Evolutionary conservation across 2,888 invertebrate species (phyloP).

Genomic region (Scaeva pyrastri): DNA sequence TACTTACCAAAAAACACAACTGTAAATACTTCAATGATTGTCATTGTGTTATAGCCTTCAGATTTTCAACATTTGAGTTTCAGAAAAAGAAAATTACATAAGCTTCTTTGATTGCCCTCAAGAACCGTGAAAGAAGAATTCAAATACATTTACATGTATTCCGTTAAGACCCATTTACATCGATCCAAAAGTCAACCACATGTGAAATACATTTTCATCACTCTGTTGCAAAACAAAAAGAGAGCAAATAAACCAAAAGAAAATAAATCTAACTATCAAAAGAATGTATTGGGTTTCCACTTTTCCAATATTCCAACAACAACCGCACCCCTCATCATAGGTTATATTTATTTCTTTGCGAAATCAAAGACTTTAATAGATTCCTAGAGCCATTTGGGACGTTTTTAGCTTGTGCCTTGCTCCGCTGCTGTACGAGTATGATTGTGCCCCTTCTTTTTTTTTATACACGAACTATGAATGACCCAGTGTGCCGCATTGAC

Average conservation of each 20-base stretch:
- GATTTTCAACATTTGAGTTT: no score
- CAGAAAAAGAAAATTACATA: no score
- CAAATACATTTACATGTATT: not conserved
- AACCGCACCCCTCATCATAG: slow-evolving; percentile 57
- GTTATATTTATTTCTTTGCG: slow-evolving; percentile 41
- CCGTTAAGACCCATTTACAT: slow-evolving; percentile 14
- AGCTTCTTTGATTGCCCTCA: no score
- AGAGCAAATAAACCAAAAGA: slow-evolving; percentile 33
- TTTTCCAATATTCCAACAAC: slow-evolving; percentile 19
- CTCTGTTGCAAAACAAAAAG: slow-evolving; percentile 42
- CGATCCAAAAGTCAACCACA: slow-evolving; percentile 56
- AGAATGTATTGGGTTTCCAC: slow-evolving; percentile 62
- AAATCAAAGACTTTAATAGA: slow-evolving; percentile 74
- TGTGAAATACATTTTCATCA: slow-evolving; percentile 29
- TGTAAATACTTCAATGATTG: no score
- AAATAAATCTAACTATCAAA: slow-evolving; percentile 64
- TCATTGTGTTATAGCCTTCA: no score
- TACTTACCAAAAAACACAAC: no score
- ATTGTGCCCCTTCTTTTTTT: not conserved
- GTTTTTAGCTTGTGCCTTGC: slow-evolving; percentile 46
- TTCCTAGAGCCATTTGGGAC: slow-evolving; percentile 72
- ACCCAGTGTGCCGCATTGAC: slow-evolving; percentile 50
- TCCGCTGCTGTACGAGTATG: no score
- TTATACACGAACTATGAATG: slow-evolving; percentile 5
- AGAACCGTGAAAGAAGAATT: not conserved